A percentile compares a stretch with the other conserved stretches of the same genome.
Evolutionary conservation across 2,888 invertebrate species (phyloP).

Genomic region (Mythimna ferrago): DNA sequence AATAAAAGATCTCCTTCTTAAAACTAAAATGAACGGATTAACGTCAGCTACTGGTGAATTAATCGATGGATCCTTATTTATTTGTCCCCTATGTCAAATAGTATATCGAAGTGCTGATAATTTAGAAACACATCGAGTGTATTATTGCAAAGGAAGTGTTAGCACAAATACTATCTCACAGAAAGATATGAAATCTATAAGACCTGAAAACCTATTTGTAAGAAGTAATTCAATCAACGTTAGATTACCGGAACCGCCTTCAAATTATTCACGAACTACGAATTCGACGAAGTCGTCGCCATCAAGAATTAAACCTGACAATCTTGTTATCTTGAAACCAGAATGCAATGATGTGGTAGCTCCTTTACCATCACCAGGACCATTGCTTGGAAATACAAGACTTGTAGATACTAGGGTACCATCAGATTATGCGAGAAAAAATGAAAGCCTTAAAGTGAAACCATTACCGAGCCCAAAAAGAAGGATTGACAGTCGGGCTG

Average conservation of each 20-base stretch:
- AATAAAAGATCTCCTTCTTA: slow-evolving; percentile 95
- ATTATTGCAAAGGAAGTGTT: slow-evolving; percentile 94
- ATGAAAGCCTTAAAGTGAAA: slow-evolving; percentile 80
- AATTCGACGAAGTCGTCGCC: slow-evolving; percentile 80
- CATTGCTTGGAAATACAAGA: slow-evolving; percentile 95
- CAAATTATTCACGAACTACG: slow-evolving; percentile 79
- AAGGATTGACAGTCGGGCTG: slow-evolving; percentile 82
- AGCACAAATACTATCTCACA: slow-evolving; percentile 73
- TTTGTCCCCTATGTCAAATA: slow-evolving; percentile 95
- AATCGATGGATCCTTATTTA: slow-evolving; percentile 91
- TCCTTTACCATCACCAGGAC: slow-evolving; percentile 95
- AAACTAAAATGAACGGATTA: slow-evolving; percentile 90
- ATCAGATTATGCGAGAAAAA: slow-evolving; percentile 84
- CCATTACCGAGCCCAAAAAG: slow-evolving; percentile 83
- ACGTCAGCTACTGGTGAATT: slow-evolving; percentile 88
- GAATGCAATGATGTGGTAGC: slow-evolving; percentile 89
- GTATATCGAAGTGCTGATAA: slow-evolving; percentile 95
- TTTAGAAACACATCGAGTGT: slow-evolving; percentile 94
- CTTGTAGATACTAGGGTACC: slow-evolving; percentile 92
- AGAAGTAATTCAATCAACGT: slow-evolving; percentile 92
- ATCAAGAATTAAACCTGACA: slow-evolving; percentile 89
- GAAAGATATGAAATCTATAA: slow-evolving; percentile 79
- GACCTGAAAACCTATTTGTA: slow-evolving; percentile 88
- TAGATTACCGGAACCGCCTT: slow-evolving; percentile 89
- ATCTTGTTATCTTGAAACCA: slow-evolving; percentile 88